phyloP scores from a whole-genome alignment of 2,113 vertebrate species.

The Lepidothrix coronata region DNA sequence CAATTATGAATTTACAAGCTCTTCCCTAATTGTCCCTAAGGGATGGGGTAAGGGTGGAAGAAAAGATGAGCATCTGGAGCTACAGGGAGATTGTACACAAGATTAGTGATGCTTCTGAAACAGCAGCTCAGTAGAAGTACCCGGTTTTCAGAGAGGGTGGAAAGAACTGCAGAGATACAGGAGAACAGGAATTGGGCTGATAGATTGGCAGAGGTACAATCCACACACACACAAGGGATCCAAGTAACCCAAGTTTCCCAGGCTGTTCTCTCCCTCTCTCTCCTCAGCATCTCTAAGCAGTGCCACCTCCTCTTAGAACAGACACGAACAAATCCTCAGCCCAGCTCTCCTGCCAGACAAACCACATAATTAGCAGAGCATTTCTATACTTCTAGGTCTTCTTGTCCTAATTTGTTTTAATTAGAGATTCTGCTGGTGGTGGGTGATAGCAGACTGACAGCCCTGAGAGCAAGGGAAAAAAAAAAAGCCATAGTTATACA shows the following conservation, averaged over 20 bases:
- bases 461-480: neutral
- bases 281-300: neutral
- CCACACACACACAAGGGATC: rapidly evolving
- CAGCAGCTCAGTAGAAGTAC: neutral
- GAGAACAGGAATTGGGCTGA: rapidly evolving
- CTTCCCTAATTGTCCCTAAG: conserved; percentile 12
- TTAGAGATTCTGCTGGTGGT: neutral
- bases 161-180: neutral
- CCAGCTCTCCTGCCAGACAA: neutral
- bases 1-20: conserved; percentile 24
- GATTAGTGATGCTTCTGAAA: neutral
- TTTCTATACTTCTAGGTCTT: neutral
- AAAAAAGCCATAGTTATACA: neutral
- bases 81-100: neutral
- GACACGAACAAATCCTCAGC: neutral
- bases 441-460: neutral
- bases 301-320: neutral
- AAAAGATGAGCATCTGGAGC: neutral
- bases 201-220: neutral
- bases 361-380: neutral
- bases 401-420: conserved; percentile 22
- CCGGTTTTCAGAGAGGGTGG: neutral
- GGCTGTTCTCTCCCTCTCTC: neutral
- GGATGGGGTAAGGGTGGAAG: neutral
- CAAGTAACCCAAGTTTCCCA: neutral